phyloP scores from a whole-genome alignment of 2,113 vertebrate species.

The Triplophysa tibetana region DNA sequence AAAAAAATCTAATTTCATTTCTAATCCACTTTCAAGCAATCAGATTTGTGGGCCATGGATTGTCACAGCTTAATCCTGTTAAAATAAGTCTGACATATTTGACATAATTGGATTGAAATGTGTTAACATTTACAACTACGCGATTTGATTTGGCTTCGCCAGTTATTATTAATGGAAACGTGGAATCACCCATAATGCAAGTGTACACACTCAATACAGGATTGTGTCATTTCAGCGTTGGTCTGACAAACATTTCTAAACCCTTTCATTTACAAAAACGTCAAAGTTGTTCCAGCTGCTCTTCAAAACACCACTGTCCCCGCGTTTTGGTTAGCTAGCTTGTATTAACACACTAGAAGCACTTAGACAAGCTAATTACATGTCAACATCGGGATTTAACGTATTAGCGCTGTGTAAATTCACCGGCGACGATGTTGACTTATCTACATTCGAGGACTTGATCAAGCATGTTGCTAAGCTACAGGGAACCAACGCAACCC shows the following conservation, averaged over 20 bases:
- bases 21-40: slow-evolving; percentile 15
- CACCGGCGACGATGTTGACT: slow-evolving; percentile 23
- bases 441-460: slow-evolving; percentile 24
- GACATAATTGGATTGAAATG: slow-evolving; percentile 35
- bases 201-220: not conserved
- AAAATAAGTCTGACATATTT: slow-evolving; percentile 26
- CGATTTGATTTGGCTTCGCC: not conserved
- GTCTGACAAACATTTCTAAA: not conserved
- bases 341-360: not conserved
- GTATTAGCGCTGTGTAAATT: slow-evolving; percentile 40
- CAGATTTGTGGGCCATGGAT: slow-evolving; percentile 19
- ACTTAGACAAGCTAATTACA: slow-evolving; percentile 32
- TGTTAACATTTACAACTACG: slow-evolving; percentile 1
- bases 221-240: not conserved
- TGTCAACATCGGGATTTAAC: slow-evolving; percentile 27
- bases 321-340: no score
- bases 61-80: slow-evolving; percentile 13
- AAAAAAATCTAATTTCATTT: slow-evolving; percentile 17
- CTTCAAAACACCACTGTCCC: not conserved
- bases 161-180: not conserved
- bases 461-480: slow-evolving; percentile 33
- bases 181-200: not conserved
- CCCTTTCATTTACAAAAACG: not conserved
- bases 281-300: slow-evolving; percentile 12
- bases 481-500: not conserved